These are phyloP conservation scores for Bos taurus DNA, from an alignment of 2,113 vertebrate genomes.

Conservation along the genomic window ARS-UCD2.0 NC_037335.1:11672001-11672500, in stretches of 20 bases:
- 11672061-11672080: neutral
- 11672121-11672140: neutral
- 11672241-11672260: neutral
- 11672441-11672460: neutral
- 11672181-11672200: neutral
- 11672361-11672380: neutral
- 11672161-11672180: neutral
- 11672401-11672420: neutral
- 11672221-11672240: neutral
- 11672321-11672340: neutral
- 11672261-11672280: neutral
- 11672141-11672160: neutral
- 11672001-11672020: neutral
- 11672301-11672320: fast-evolving
- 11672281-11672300: neutral
- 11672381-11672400: neutral
- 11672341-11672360: neutral
- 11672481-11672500: neutral
- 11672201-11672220: neutral
- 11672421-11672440: neutral
- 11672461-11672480: neutral
- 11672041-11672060: neutral
- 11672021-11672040: neutral
- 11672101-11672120: neutral
- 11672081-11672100: conserved; percentile 13